Evolutionary conservation across 2,888 invertebrate genomes (phyloP).

Genomic region (Flexamia atlantica): DNA sequence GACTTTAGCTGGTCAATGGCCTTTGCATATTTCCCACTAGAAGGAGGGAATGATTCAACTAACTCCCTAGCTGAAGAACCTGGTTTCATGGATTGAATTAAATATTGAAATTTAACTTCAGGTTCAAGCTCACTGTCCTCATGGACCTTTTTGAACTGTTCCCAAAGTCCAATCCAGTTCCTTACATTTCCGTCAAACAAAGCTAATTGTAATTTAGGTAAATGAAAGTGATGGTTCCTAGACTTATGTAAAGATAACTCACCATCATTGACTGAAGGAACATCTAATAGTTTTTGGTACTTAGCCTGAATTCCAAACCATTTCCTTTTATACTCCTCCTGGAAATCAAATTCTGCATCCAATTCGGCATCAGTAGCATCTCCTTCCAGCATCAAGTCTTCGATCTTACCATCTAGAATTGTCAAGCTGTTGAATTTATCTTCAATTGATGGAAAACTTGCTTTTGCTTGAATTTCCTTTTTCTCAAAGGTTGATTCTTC

Average conservation of each 20-base stretch:
- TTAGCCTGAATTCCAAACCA: neutral
- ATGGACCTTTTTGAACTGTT: constrained; percentile 69
- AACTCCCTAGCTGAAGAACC: constrained; percentile 69
- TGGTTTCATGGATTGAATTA: constrained; percentile 62
- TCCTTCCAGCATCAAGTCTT: too few species aligned
- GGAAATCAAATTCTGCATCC: neutral
- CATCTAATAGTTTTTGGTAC: neutral
- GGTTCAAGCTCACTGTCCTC: constrained; percentile 65
- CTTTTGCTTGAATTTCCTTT: too few species aligned
- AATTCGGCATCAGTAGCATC: too few species aligned
- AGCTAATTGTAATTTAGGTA: constrained; percentile 63
- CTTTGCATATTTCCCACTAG: constrained; percentile 70
- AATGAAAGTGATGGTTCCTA: neutral
- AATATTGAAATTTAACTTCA: constrained; percentile 70
- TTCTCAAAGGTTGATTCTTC: too few species aligned
- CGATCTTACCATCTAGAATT: too few species aligned
- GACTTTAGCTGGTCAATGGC: constrained; percentile 67
- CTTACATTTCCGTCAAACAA: constrained; percentile 69
- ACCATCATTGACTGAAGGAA: neutral
- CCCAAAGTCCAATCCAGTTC: constrained; percentile 70
- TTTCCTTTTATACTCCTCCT: neutral
- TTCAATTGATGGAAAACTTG: too few species aligned
- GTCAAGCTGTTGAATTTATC: too few species aligned
- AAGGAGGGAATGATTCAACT: constrained; percentile 69
- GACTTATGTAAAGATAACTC: neutral